phyloP scores from a whole-genome alignment of 2,888 invertebrate genomes.

The Drepanosiphum platanoidis region DNA sequence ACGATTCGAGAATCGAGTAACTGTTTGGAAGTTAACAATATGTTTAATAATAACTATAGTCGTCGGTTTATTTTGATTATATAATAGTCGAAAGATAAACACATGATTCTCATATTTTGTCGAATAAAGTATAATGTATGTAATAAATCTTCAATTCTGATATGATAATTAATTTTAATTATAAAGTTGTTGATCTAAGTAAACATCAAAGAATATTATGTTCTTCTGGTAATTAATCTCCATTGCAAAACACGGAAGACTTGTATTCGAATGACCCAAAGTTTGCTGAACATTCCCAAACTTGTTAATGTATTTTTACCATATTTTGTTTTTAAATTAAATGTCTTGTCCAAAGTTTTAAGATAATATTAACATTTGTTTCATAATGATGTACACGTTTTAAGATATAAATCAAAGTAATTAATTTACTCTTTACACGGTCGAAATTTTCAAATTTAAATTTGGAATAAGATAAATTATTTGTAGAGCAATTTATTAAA shows the following conservation, averaged over 20 bases:
- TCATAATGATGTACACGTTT: no score
- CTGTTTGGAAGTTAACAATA: no score
- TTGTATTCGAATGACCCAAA: conserved; percentile 3
- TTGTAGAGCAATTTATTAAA: no score
- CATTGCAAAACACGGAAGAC: neutral
- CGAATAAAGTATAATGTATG: neutral
- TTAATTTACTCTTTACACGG: neutral
- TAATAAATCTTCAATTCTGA: conserved; percentile 10
- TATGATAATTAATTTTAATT: conserved; percentile 9
- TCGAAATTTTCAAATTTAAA: neutral
- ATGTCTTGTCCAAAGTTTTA: neutral
- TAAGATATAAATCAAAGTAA: no score
- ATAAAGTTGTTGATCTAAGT: conserved; percentile 1
- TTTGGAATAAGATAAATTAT: neutral
- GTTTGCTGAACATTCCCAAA: neutral
- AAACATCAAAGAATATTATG: conserved; percentile 35
- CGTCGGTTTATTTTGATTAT: neutral
- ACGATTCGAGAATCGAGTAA: no score
- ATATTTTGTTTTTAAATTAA: neutral
- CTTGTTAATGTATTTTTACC: neutral
- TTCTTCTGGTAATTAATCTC: neutral
- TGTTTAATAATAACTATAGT: no score
- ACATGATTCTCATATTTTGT: neutral
- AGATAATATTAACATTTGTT: neutral
- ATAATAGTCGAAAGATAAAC: neutral